These are phyloP conservation scores for Laticauda colubrina DNA, from an alignment of 2,113 vertebrate genomes.

Conservation along the genomic window DNA sequence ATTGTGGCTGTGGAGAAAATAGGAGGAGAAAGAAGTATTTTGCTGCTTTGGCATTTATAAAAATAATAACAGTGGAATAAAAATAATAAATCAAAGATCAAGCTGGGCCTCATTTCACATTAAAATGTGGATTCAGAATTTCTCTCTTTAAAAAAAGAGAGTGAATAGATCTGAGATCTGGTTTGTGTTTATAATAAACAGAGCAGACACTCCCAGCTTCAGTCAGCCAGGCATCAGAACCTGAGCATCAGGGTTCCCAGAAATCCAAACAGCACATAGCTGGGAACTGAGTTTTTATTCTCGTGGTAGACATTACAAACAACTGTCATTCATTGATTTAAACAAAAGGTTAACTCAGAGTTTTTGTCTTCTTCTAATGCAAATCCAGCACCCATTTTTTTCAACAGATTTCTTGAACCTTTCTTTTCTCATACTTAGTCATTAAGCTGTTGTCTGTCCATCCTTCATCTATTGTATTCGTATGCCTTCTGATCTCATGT, in stretches of 20 bases:
- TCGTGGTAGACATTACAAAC: not conserved
- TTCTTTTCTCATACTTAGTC: not conserved
- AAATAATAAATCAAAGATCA: not conserved
- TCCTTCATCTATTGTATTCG: not conserved
- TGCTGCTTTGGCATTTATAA: not conserved
- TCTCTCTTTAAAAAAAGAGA: not conserved
- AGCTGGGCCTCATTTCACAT: not conserved
- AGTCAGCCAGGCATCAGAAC: not conserved
- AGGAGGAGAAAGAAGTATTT: not conserved
- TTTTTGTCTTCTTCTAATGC: not conserved
- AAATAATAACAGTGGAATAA: too few relatives aligned
- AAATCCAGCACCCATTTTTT: not conserved
- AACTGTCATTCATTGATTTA: not conserved
- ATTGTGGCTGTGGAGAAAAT: not conserved
- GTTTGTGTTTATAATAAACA: not conserved
- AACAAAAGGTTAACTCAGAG: not conserved
- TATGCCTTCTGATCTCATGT: not conserved
- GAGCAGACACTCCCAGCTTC: not conserved
- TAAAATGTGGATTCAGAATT: not conserved
- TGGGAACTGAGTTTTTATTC: not conserved
- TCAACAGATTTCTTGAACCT: not conserved
- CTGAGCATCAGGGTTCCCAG: not conserved
- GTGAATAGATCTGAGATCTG: not conserved
- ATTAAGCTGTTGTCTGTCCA: not conserved
- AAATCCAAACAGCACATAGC: not conserved